Evolutionary conservation across 2,888 invertebrate genomes (phyloP).

Genomic region (Epinotia demarniana): DNA sequence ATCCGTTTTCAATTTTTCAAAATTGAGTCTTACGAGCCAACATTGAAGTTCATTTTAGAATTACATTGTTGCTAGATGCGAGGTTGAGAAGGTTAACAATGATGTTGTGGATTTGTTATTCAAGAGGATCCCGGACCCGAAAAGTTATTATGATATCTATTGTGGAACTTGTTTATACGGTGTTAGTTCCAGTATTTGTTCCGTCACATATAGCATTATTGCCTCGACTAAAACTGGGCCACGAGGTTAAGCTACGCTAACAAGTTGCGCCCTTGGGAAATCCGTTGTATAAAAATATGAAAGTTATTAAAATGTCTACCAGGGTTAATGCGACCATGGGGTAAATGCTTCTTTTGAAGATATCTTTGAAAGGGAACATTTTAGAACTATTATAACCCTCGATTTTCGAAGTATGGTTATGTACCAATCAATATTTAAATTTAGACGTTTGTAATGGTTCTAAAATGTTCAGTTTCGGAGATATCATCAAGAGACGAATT

Average conservation of each 20-base stretch:
- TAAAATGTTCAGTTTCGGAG: no score
- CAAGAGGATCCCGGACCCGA: slow-evolving; percentile 36
- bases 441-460: no score
- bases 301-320: slow-evolving; percentile 14
- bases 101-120: slow-evolving; percentile 28
- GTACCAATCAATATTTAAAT: no score
- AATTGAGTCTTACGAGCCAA: not conserved
- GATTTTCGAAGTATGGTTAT: no score
- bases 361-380: no score
- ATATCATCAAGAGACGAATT: no score
- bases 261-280: slow-evolving; percentile 35
- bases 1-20: not conserved
- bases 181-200: slow-evolving; percentile 36
- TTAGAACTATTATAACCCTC: no score
- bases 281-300: slow-evolving; percentile 1
- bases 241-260: slow-evolving; percentile 21
- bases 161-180: slow-evolving; percentile 36
- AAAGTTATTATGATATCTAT: slow-evolving; percentile 42
- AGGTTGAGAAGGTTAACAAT: slow-evolving; percentile 8
- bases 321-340: no score
- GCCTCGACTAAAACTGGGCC: slow-evolving; percentile 30
- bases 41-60: not conserved
- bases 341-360: no score
- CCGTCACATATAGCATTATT: slow-evolving; percentile 30
- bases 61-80: not conserved